phyloP scores from a whole-genome alignment of 2,888 invertebrate genomes.

The Dryocosmus kuriphilus region DNA sequence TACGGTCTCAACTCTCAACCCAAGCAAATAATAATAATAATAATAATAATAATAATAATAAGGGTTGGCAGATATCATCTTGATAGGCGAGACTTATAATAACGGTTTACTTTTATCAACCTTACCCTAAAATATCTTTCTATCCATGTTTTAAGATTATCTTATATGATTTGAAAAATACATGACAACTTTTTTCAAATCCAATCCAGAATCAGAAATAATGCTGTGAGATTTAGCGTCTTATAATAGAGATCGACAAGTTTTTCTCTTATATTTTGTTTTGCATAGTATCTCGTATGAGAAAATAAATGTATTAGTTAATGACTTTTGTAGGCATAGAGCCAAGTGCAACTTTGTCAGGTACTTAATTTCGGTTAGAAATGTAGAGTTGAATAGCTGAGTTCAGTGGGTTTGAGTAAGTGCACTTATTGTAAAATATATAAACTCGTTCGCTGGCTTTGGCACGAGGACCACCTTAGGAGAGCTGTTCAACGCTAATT shows the following conservation, averaged over 20 bases:
- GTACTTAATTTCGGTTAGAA: constrained; percentile 25
- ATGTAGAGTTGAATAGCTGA: constrained; percentile 29
- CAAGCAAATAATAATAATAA: too few relatives aligned
- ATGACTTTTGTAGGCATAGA: constrained; percentile 35
- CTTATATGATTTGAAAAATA: too few relatives aligned
- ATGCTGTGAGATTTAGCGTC: background rate
- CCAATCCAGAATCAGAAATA: background rate
- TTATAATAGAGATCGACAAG: background rate
- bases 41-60: too few relatives aligned
- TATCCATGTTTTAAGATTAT: too few relatives aligned
- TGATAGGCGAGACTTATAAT: too few relatives aligned
- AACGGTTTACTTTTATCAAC: too few relatives aligned
- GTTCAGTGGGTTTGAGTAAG: constrained; percentile 29
- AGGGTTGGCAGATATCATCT: too few relatives aligned
- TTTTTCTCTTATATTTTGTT: background rate
- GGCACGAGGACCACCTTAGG: constrained; percentile 55
- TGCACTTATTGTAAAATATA: constrained; percentile 40
- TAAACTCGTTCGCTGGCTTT: constrained; percentile 38
- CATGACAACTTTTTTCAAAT: too few relatives aligned
- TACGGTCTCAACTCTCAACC: too few relatives aligned
- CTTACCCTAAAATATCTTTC: too few relatives aligned
- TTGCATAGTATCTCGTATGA: background rate
- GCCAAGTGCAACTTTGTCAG: constrained; percentile 38
- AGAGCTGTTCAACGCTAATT: constrained; percentile 45
- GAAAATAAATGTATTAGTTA: constrained; percentile 31